phyloP scores from a whole-genome alignment of 2,113 vertebrate genomes.

The Motacilla alba region DNA sequence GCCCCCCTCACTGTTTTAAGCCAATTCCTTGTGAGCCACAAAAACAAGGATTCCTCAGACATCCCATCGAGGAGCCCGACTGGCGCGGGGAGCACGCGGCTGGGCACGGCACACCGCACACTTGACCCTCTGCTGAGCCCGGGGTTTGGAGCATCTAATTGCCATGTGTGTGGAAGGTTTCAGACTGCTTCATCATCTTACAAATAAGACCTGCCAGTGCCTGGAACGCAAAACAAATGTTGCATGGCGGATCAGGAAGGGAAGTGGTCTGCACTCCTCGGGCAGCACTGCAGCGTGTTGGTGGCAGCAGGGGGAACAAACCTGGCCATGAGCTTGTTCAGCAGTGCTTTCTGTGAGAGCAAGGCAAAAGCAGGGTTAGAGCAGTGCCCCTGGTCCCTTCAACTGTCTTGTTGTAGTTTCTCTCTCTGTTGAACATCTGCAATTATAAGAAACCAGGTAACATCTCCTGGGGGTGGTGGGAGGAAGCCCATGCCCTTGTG shows the following conservation, averaged over 20 bases:
- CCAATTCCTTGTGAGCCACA: background rate
- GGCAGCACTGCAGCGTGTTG: accelerated
- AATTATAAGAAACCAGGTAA: background rate
- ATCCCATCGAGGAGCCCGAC: background rate
- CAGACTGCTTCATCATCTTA: background rate
- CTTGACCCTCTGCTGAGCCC: background rate
- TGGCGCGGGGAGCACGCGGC: accelerated
- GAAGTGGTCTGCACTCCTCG: accelerated
- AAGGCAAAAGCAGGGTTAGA: background rate
- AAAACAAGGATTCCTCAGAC: background rate
- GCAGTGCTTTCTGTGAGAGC: background rate
- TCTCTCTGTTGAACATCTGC: background rate
- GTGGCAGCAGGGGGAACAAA: background rate
- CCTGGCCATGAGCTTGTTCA: too few relatives aligned
- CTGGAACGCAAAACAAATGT: background rate
- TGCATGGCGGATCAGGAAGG: accelerated
- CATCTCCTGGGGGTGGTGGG: accelerated
- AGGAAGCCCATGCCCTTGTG: background rate
- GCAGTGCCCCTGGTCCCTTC: background rate
- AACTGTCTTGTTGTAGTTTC: background rate
- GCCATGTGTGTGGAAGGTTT: background rate
- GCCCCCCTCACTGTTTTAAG: background rate
- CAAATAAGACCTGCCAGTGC: background rate
- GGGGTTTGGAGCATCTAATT: background rate
- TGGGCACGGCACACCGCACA: accelerated